A percentile compares a stretch with the other conserved stretches of the same genome.
Conservation (phyloP, 2,113 vertebrate species). For the Drymodes brunneopygia region DNA sequence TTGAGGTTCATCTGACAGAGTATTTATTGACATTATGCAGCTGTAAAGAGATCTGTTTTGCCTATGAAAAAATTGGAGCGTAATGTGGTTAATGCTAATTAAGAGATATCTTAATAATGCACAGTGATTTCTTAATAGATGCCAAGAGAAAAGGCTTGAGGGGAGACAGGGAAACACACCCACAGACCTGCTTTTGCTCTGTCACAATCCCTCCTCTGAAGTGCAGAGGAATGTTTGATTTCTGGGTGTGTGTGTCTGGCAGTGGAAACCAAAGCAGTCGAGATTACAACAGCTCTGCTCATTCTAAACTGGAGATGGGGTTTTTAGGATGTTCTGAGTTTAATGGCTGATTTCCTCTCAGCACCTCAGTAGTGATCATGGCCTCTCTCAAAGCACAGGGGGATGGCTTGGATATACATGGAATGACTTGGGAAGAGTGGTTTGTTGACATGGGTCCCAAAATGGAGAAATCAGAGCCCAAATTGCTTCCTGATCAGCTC, state of each 20-base stretch:
- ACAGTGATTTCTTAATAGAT: conserved; percentile 2
- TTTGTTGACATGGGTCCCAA: background rate
- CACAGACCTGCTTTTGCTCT: background rate
- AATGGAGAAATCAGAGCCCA: background rate
- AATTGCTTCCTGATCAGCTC: conserved; percentile 26
- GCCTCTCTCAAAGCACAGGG: background rate
- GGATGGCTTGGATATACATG: background rate
- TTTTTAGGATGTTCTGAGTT: background rate
- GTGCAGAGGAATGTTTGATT: conserved; percentile 29
- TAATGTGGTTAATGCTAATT: conserved; percentile 11
- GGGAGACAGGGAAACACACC: background rate
- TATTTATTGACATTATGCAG: background rate
- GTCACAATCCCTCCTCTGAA: conserved; percentile 3
- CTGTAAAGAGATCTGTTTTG: conserved; percentile 1
- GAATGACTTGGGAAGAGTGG: background rate
- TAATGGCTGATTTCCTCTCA: background rate
- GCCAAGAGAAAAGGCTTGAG: background rate
- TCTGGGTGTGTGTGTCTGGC: conserved; percentile 15
- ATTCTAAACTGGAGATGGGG: background rate
- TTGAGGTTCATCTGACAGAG: background rate
- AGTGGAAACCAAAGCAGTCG: background rate
- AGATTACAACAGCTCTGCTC: background rate
- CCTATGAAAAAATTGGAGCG: background rate
- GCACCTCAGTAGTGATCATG: background rate
- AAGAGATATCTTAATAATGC: background rate